These are phyloP conservation scores for Drosophila buzzatii DNA, from an alignment of 2,888 invertebrate species.

Conservation along the genomic window DNA sequence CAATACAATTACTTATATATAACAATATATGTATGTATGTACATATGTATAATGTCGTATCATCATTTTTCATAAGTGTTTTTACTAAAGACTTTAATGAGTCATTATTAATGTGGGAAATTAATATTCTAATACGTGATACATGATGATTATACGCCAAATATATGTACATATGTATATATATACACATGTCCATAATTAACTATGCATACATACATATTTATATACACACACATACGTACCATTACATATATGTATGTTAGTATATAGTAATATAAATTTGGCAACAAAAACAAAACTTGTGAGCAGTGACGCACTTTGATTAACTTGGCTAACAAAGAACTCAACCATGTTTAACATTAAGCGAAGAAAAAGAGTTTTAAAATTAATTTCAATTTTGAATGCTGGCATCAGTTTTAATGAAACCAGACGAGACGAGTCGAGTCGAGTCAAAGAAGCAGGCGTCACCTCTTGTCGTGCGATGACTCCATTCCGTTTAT, in stretches of 20 bases:
- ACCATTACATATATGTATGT: no score
- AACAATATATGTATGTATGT: no score
- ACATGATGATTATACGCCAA: not conserved
- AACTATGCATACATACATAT: no score
- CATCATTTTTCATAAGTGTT: no score
- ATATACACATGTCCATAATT: no score
- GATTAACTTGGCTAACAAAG: slow-evolving; percentile 1
- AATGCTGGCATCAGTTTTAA: slow-evolving; percentile 5
- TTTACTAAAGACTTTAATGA: not conserved
- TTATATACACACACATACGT: no score
- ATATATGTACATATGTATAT: no score
- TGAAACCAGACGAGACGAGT: not conserved
- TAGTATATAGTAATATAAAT: not conserved
- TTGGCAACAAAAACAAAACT: not conserved
- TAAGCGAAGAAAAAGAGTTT: slow-evolving; percentile 3
- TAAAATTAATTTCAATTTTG: slow-evolving; percentile 23
- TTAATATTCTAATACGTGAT: not conserved
- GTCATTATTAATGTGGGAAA: not conserved
- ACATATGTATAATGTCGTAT: no score
- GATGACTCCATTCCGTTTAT: slow-evolving; percentile 51
- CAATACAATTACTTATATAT: no score
- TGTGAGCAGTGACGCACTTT: slow-evolving; percentile 2
- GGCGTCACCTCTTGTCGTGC: slow-evolving; percentile 17
- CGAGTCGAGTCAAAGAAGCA: slow-evolving; percentile 17
- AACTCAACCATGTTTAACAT: not conserved